These are phyloP conservation scores for Phoenicopterus ruber DNA, from an alignment of 2,113 vertebrate genomes.

Conservation along the genomic window DNA sequence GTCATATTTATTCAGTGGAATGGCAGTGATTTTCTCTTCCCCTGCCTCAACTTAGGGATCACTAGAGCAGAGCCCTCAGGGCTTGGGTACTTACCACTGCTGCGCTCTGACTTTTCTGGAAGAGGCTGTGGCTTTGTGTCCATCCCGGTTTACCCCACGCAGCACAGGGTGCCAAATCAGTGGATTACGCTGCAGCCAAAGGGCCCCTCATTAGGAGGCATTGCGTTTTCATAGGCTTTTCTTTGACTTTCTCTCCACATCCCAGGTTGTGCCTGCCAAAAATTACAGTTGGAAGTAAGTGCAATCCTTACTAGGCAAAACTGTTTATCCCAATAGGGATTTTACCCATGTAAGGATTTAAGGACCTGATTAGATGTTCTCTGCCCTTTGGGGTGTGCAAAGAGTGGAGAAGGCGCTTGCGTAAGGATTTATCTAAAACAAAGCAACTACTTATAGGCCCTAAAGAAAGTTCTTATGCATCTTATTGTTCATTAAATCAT, in stretches of 20 bases:
- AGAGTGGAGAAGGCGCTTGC: not conserved
- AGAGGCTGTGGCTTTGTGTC: not conserved
- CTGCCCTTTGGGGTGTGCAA: not conserved
- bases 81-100: not conserved
- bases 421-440: not conserved
- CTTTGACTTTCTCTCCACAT: not conserved
- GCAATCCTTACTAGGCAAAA: not conserved
- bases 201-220: not conserved
- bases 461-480: not conserved
- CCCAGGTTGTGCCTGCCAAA: not conserved
- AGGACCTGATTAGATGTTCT: not conserved
- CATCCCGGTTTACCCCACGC: not conserved
- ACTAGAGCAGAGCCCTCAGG: not conserved
- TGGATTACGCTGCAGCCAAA: not conserved
- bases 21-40: not conserved
- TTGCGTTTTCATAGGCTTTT: not conserved
- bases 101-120: not conserved
- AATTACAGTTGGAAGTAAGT: not conserved
- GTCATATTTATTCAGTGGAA: not conserved
- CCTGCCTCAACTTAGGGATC: not conserved
- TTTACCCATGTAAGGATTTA: not conserved
- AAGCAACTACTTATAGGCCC: not conserved
- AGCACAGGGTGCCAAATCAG: not conserved
- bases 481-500: not conserved
- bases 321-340: not conserved